Conservation (phyloP, 2,797 vertebrate species). For the Galago senegalensis region DNA sequence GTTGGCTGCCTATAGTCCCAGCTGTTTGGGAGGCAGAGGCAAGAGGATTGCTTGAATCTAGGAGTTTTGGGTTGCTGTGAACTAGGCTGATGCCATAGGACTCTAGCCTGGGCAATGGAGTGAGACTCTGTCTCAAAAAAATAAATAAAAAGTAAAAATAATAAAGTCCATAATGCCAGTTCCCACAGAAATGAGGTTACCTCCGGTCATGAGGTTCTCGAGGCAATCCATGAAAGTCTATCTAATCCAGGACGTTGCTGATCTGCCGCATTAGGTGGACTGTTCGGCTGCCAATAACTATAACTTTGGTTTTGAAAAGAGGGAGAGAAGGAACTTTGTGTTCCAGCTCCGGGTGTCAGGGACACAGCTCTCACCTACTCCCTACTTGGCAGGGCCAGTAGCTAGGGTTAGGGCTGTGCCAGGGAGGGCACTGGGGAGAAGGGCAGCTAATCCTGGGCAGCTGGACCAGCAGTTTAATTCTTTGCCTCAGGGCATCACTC, state of each 20-base stretch:
- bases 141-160: no score
- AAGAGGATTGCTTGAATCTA: no score
- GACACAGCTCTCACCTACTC: not conserved
- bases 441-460: not conserved
- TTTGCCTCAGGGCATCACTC: not conserved
- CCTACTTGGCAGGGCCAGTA: constrained; percentile 5
- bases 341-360: not conserved
- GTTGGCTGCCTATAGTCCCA: no score
- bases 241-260: not conserved
- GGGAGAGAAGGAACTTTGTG: not conserved
- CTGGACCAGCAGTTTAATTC: not conserved
- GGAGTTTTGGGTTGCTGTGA: no score
- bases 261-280: not conserved
- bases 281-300: not conserved
- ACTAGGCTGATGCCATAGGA: no score
- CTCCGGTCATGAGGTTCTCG: not conserved
- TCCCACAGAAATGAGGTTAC: constrained; percentile 30
- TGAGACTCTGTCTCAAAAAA: no score
- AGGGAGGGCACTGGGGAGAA: not conserved
- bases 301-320: not conserved
- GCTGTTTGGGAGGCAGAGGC: no score
- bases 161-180: not conserved
- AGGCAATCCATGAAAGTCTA: not conserved
- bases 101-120: no score
- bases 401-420: not conserved